Evolutionary conservation across 2,888 invertebrate genomes (phyloP), one percentile per base, ranked within the genome.

Genomic region (Vanessa cardui): DNA sequence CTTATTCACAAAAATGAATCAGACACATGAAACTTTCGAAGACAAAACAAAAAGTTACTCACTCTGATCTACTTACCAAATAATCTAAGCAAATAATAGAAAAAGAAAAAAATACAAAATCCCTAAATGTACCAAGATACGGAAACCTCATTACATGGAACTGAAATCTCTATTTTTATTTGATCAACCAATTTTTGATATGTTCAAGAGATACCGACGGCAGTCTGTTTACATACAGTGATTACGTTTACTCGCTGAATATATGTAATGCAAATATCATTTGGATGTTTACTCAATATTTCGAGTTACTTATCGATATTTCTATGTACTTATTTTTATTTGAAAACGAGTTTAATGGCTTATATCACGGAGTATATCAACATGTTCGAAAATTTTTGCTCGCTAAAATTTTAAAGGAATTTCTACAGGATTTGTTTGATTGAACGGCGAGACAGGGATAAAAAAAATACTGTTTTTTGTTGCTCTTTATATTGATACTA

Each of bases 181-280:
- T 68, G 66, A 66, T 58, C 45, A 60, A 26, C 16, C 50, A 59
- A 63, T 70, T 66, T 68, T 72, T 59, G 60, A 71, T 69, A 62
- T 62, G 33, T 63, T 60, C 68, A 59, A 58, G 62, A 64, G 61
- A 56, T 71, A 64, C 60, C 47, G 50, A 62, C 71, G 73, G 69
- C 59, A 68, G 64, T 71, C 69, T 65, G 65, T 73, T 73, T 71
- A 47, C 67, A 39, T 64, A 52, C 18, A 58, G 67, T 71, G 72
- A 73, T 73, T 72, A 71, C 60, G 65, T 74, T 74, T 72, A 62
- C 69, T 69, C 61, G 46, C 71, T 61, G 67, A 69, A 69, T 62
- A 60, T 69, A 65, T 61, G 67, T 54, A 68, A 65, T 45, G 70
- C 44, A 70, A 72, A 72, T 70, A 74, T 65, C 52, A 68, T 70